Conservation (phyloP, 1,140 invertebrate species). For the Neodiprion fabricii region DNA sequence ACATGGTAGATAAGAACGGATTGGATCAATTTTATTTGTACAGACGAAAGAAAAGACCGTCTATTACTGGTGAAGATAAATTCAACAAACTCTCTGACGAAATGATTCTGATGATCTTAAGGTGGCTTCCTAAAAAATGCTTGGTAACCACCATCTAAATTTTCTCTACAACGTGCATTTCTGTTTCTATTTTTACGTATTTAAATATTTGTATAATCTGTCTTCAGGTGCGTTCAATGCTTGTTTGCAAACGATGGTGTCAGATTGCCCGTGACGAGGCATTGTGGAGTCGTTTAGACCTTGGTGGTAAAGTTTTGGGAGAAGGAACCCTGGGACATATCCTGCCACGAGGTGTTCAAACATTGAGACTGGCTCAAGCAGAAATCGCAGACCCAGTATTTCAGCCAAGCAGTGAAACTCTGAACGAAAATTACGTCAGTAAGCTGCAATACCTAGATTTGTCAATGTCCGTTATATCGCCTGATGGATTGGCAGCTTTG, state of each 20-base stretch:
- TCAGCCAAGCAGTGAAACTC: conserved; percentile 46
- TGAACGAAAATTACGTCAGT: conserved; percentile 44
- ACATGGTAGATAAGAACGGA: conserved; percentile 35
- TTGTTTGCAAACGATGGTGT: conserved; percentile 71
- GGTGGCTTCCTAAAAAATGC: conserved; percentile 80
- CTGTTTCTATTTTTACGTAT: not conserved
- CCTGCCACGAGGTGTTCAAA: conserved; percentile 73
- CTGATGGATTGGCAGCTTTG: conserved; percentile 67
- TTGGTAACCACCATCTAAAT: conserved; percentile 58
- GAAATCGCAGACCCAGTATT: conserved; percentile 68
- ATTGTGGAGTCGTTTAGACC: conserved; percentile 83
- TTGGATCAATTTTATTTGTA: conserved; percentile 50
- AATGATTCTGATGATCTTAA: conserved; percentile 82
- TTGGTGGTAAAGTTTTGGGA: conserved; percentile 72
- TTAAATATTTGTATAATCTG: conserved; percentile 8
- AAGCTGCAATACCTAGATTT: conserved; percentile 84
- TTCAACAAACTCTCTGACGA: conserved; percentile 80
- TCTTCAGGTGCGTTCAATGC: conserved; percentile 53
- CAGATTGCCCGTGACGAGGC: conserved; percentile 80
- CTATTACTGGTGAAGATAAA: conserved; percentile 58
- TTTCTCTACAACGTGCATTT: conserved; percentile 8
- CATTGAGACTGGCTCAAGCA: conserved; percentile 78
- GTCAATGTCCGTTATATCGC: conserved; percentile 76
- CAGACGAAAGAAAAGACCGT: conserved; percentile 49
- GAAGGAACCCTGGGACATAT: conserved; percentile 74